Evolutionary conservation across 1,140 invertebrate genomes (phyloP), one percentile per base, ranked within the genome.

Genomic region (Spodoptera frugiperda): DNA sequence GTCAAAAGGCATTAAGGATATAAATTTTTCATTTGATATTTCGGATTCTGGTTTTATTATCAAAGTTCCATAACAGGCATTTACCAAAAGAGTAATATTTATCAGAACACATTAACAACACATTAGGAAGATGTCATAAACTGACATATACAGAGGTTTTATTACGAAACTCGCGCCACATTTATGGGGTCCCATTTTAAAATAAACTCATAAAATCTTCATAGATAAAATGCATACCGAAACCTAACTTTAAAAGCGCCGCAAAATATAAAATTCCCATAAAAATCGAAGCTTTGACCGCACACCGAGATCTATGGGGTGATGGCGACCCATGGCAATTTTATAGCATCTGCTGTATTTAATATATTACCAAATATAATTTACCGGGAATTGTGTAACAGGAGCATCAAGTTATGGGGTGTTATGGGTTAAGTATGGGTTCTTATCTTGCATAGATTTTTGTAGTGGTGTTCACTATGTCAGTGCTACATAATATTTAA

Each of bases 331-430:
- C 9, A 65, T 65, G 61, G 61, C 61, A 48, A 65, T 48, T 65
- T 65, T 65, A 65, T 65, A 44, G 61, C 61, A 48, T 65, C 61
- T 65, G 61, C 15, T 44, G 46, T 44, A 33, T 61, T 65, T 65
- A 65, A 65, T 48, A 44, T 21, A 48, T 65, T 65, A 65, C 15
- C 44, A 48, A 65, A 65, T 65, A 65, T 65, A 48, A 21, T 48
- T 65, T 48, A 44, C 30, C n/a, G 39, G 10, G 17, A 48, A 65
- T 65, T 44, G 30, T 65, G 61, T 21, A 65, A 48, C 39, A 65
- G 61, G 30, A 9, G n/a, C 61, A 44, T 19, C 61, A 14, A 11
- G 44, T 65, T 65, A 65, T 65, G 61, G 10, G 0, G 4, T 11
- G 17, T 19, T 46, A 48, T 48, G 61, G 61, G 3, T 4, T 46